A percentile compares a stretch with the other conserved stretches of the same genome.
Evolutionary conservation across 2,113 vertebrate species (phyloP).

Genomic region (Neoarius graeffei): DNA sequence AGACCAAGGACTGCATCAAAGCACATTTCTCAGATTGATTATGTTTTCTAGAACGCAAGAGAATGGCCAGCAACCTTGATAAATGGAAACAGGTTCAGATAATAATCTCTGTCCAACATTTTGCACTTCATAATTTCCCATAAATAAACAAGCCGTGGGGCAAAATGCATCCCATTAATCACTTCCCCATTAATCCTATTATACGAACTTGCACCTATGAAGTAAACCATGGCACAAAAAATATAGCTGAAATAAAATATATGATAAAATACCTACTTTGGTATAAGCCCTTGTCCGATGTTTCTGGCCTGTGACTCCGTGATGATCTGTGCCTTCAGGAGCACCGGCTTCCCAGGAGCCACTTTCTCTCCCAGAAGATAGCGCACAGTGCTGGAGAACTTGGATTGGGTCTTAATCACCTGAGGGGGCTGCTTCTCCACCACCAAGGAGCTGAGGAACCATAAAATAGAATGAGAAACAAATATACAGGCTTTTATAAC

Average conservation of each 20-base stretch:
- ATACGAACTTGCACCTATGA: not conserved
- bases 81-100: not conserved
- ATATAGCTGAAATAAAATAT: not conserved
- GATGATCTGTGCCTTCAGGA: conserved; percentile 87
- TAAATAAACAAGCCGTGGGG: not conserved
- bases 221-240: not conserved
- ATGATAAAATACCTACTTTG: conserved; percentile 60
- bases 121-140: not conserved
- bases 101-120: not conserved
- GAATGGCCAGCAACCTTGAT: not conserved
- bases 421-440: conserved; percentile 95
- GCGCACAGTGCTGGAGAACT: conserved; percentile 87
- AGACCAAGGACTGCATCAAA: not conserved
- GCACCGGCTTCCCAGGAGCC: conserved; percentile 77
- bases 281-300: conserved; percentile 55
- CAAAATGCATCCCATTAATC: too few species aligned
- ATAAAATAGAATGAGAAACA: conserved; percentile 10
- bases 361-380: conserved; percentile 87
- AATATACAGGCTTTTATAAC: not conserved
- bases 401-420: conserved; percentile 96
- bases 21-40: not conserved
- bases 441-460: conserved; percentile 80
- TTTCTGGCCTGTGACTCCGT: conserved; percentile 88
- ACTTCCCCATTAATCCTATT: not conserved
- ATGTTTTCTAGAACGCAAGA: not conserved